These are phyloP conservation scores for Synchiropus splendidus DNA, from an alignment of 2,113 vertebrate species.

Conservation along the genomic window DNA sequence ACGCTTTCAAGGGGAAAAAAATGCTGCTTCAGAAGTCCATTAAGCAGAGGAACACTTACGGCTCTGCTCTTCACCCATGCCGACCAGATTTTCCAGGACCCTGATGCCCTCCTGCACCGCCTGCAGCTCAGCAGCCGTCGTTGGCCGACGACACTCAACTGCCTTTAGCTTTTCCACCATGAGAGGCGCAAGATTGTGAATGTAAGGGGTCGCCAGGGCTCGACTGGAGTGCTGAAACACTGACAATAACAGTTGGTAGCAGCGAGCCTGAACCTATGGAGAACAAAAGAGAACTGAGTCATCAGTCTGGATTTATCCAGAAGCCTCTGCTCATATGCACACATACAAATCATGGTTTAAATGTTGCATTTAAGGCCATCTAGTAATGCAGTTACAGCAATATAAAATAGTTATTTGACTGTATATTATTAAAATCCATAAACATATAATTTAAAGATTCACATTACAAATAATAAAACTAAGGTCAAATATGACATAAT, in stretches of 20 bases:
- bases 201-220: constrained; percentile 89
- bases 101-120: constrained; percentile 92
- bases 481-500: too few species aligned
- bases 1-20: constrained; percentile 18
- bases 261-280: constrained; percentile 85
- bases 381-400: too few species aligned
- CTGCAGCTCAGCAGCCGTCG: constrained; percentile 75
- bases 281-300: constrained; percentile 3
- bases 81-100: constrained; percentile 88
- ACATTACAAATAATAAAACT: too few species aligned
- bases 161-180: constrained; percentile 93
- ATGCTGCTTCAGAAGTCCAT: constrained; percentile 14
- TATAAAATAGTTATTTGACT: too few species aligned
- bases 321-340: too few species aligned
- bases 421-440: too few species aligned
- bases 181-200: constrained; percentile 86
- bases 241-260: constrained; percentile 92
- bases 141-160: constrained; percentile 77
- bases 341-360: too few species aligned
- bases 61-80: constrained; percentile 91
- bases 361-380: too few species aligned
- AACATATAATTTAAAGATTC: too few species aligned
- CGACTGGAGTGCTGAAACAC: constrained; percentile 92
- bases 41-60: constrained; percentile 71
- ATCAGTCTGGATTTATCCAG: neutral